Conservation (phyloP, 2,113 vertebrate species). For the Osmerus eperlanus region DNA sequence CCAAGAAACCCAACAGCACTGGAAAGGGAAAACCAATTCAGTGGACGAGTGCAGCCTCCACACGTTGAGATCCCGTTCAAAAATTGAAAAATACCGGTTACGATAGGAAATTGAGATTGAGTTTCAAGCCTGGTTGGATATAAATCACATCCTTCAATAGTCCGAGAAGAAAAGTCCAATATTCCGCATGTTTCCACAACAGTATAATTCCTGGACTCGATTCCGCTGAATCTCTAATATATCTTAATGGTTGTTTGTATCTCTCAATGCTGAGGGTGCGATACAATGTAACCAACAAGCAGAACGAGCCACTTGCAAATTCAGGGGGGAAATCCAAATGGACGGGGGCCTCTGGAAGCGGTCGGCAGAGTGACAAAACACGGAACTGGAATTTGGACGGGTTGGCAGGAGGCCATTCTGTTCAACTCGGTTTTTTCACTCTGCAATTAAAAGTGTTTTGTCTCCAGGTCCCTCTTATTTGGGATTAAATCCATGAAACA, state of each 20-base stretch:
- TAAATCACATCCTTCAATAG: conserved; percentile 25
- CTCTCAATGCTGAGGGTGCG: conserved; percentile 34
- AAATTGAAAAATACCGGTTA: conserved; percentile 44
- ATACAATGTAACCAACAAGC: conserved; percentile 44
- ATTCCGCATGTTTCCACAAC: conserved; percentile 28
- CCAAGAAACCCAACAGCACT: conserved; percentile 36
- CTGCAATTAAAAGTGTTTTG: no score
- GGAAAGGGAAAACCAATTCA: conserved; percentile 45
- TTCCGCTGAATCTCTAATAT: conserved; percentile 34
- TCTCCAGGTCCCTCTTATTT: no score
- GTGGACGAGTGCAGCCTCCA: conserved; percentile 66
- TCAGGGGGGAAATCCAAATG: conserved; percentile 1
- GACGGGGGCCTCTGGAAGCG: background rate
- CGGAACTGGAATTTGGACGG: conserved; percentile 15
- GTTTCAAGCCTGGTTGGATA: background rate
- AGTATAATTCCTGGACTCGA: conserved; percentile 29
- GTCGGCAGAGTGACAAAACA: conserved; percentile 1
- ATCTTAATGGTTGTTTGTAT: conserved; percentile 62
- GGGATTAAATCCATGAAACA: no score
- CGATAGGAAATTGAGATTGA: conserved; percentile 36
- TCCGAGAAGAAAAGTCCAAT: conserved; percentile 38
- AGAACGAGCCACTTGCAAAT: conserved; percentile 17
- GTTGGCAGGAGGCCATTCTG: background rate
- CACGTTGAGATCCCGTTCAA: conserved; percentile 57
- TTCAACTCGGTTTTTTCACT: conserved; percentile 6